These are phyloP conservation scores for Automeris io DNA, from an alignment of 2,888 invertebrate genomes.

Conservation along the genomic window DNA sequence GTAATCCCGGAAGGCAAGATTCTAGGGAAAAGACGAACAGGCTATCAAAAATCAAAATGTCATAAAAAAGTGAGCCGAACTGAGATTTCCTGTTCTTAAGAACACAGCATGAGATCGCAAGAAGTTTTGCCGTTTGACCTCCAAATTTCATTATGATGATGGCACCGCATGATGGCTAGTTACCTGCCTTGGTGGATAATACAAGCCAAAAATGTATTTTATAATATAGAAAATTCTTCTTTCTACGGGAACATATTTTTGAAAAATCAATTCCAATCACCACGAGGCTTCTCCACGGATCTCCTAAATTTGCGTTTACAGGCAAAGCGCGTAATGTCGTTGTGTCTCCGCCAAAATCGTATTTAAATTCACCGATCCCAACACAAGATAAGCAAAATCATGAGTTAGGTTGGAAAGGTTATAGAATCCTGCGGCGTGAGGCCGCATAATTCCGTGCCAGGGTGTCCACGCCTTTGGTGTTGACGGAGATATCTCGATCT, in stretches of 20 bases:
- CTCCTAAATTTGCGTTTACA: slow-evolving; percentile 52
- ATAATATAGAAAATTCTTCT: too few species aligned
- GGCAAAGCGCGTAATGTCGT: slow-evolving; percentile 48
- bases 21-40: too few species aligned
- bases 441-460: slow-evolving; percentile 61
- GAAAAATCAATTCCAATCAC: slow-evolving; percentile 40
- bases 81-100: too few species aligned
- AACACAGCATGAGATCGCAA: too few species aligned
- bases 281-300: slow-evolving; percentile 38
- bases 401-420: slow-evolving; percentile 69
- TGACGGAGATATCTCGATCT: slow-evolving; percentile 36
- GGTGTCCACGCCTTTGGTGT: slow-evolving; percentile 39
- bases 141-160: too few species aligned
- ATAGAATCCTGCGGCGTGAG: slow-evolving; percentile 67
- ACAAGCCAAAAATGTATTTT: too few species aligned
- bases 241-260: slow-evolving; percentile 14
- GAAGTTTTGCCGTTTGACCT: too few species aligned
- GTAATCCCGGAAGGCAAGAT: too few species aligned
- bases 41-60: too few species aligned
- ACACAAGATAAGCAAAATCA: slow-evolving; percentile 71
- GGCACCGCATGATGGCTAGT: too few species aligned
- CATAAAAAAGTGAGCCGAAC: too few species aligned
- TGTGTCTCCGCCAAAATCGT: slow-evolving; percentile 57
- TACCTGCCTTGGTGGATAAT: too few species aligned
- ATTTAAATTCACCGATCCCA: slow-evolving; percentile 69